Percentiles rank a stretch among this genome's conserved stretches.
phyloP scores from a whole-genome alignment of 1,140 invertebrate species.

The Cyclina sinensis region DNA sequence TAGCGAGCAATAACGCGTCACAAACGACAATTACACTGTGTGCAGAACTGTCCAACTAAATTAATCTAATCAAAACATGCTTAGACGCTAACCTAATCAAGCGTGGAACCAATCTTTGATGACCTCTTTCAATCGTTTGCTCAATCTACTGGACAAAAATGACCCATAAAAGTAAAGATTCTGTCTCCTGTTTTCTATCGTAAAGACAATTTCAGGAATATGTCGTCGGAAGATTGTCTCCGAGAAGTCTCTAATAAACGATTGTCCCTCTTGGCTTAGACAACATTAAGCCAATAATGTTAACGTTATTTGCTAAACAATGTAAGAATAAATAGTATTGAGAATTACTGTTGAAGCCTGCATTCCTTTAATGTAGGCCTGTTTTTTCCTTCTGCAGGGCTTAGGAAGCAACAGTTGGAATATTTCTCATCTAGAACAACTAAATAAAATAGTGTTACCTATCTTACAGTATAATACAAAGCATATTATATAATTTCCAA shows the following conservation, averaged over 20 bases:
- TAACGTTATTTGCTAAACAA: not conserved
- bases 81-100: slow-evolving; percentile 63
- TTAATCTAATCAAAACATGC: slow-evolving; percentile 68
- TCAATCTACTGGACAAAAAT: not conserved
- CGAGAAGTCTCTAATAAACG: slow-evolving; percentile 12
- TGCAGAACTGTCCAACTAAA: slow-evolving; percentile 58
- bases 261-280: not conserved
- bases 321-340: too few relatives aligned
- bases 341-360: too few relatives aligned
- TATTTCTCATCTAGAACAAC: too few relatives aligned
- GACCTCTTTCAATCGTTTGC: slow-evolving; percentile 11
- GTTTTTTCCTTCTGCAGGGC: too few relatives aligned
- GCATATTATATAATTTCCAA: too few relatives aligned
- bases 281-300: slow-evolving; percentile 1
- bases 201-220: not conserved
- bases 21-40: slow-evolving; percentile 62
- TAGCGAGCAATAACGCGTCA: slow-evolving; percentile 50
- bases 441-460: too few relatives aligned
- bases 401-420: too few relatives aligned
- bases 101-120: slow-evolving; percentile 49
- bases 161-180: not conserved
- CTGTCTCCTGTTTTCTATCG: not conserved
- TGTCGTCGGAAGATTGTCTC: not conserved
- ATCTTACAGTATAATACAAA: too few relatives aligned
- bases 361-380: too few relatives aligned